Base-by-base conservation (phyloP, 64 coral and sea anemone species). In the Trachythela sp. region DNA sequence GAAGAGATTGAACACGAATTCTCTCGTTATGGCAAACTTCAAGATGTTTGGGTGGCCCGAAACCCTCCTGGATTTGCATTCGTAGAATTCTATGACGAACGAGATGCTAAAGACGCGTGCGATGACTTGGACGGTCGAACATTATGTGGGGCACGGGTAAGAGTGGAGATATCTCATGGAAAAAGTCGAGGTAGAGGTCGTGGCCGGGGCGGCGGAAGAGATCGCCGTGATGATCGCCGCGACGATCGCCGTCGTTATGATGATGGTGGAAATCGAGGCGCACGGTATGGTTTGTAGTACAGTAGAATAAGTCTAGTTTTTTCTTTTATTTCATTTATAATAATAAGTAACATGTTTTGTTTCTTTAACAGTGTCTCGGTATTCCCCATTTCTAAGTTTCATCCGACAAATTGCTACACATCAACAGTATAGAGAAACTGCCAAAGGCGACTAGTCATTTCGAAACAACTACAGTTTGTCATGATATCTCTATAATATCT, bases 11-110 rank as follows among this genome's bases (percentile, higher is more conserved):
- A 91, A 85, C 90, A 86, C 84, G 91, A 88, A 36, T 95, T 95
- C 72, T 83, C 68, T 40, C 71, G 35, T 36, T 95, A 42, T 93
- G 94, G 94, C 70, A 13, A 29, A 40, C 40, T 95, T 2, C 94
- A 91, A 60, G 94, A 95, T 77, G 94, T 95, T 17, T 95, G 94
- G 94, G 94, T 95, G 18, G 94, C 94, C 9, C 88, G 94, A 34
- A 95, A 93, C 48, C 94, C 94, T 31, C 94, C 94, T 87, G 94
- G 94, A n/a, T 95, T 95, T 93, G 94, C 94, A 15, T 95, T 95
- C 77, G 94, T 95, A 43, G 88, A 93, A 68, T 95, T 93, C 43
- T 13, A 88, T 70, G 94, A 95, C 85, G 40, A 49, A 10, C 88
- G 84, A 58, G 94, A 95, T 89, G 94, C 94, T 1, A 85, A 80